Evolutionary conservation across 2,797 vertebrate species (phyloP), one percentile per base, ranked within the genome.

Genomic region (Phrynocephalus guinanensis): DNA sequence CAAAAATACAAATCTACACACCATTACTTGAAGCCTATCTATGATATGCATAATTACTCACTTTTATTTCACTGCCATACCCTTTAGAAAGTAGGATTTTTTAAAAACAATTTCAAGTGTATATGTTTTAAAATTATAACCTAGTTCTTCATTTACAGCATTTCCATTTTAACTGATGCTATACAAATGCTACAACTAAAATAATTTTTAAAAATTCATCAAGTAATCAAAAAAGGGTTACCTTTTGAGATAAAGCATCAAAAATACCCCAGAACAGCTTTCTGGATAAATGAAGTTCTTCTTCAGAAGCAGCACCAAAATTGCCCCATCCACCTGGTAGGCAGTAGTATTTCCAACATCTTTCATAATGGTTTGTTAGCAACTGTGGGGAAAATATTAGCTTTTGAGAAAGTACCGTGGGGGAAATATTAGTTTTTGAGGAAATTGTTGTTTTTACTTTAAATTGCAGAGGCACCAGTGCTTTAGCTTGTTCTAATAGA

Each of bases 221-320:
- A 4, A 63, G 30, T 48, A 70, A 72, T 30, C 52, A 71, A 84
- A 60, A 82, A 73, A 92, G 18, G 3, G 33, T 91, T 95, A 98
- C 98, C 97, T 99, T 99, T 95, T 96, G 97, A 88, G 98, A 98
- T 72, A 99, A 94, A 87, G 98, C 98, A 87, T 99, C 98, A 95
- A 99, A 99, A 94, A 99, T 98, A 86, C 98, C 98, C 98, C 98
- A 99, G 94, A 99, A 99, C 30, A 99, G 96, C 94, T 99, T 99
- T 89, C 98, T 97, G 86, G 98, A 98, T 83, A 99, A 97, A 92
- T 99, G 98, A 84, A 99, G 98, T 87, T 99, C 98, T 95, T 99
- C 98, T 81, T 99, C 98, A 0, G 98, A 99, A 0, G 98, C 97
- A 3, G 97, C 97, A 26, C 98, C 98, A 9, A 98, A 99, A 93